Conservation (phyloP, 2,113 vertebrate species). For the Hippocampus comes region DNA sequence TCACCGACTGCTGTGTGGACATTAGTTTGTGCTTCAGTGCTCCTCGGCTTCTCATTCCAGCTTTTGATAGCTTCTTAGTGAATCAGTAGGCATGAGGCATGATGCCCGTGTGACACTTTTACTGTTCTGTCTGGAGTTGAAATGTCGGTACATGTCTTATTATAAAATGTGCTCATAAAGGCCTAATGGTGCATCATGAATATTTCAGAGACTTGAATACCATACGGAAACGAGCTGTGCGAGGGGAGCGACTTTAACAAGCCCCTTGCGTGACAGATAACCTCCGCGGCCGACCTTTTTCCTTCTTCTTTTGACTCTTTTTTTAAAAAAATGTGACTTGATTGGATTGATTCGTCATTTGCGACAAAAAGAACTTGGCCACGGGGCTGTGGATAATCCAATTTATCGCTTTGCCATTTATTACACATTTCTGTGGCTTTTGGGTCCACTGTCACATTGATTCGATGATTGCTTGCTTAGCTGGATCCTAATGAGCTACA, state of each 20-base stretch:
- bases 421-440: constrained; percentile 74
- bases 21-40: constrained; percentile 32
- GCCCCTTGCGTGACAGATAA: constrained; percentile 37
- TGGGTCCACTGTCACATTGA: constrained; percentile 68
- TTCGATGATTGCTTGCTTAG: constrained; percentile 74
- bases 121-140: constrained; percentile 52
- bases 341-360: constrained; percentile 72
- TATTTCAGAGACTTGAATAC: constrained; percentile 59
- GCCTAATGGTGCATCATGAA: constrained; percentile 64
- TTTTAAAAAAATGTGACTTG: constrained; percentile 21
- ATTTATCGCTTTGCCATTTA: constrained; percentile 74
- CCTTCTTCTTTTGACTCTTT: constrained; percentile 38
- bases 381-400: constrained; percentile 67
- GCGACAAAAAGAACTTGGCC: constrained; percentile 62
- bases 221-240: constrained; percentile 52
- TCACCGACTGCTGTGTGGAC: constrained; percentile 19
- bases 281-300: constrained; percentile 33
- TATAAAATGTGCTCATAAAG: constrained; percentile 66
- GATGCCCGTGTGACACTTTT: constrained; percentile 44
- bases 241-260: constrained; percentile 38
- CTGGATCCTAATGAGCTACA: constrained; percentile 72
- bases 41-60: constrained; percentile 35
- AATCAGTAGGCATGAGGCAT: constrained; percentile 43
- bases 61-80: constrained; percentile 12
- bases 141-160: constrained; percentile 60